Evolutionary conservation across 1,140 invertebrate genomes (phyloP).

Genomic region (Archegozetes longisetosus): DNA sequence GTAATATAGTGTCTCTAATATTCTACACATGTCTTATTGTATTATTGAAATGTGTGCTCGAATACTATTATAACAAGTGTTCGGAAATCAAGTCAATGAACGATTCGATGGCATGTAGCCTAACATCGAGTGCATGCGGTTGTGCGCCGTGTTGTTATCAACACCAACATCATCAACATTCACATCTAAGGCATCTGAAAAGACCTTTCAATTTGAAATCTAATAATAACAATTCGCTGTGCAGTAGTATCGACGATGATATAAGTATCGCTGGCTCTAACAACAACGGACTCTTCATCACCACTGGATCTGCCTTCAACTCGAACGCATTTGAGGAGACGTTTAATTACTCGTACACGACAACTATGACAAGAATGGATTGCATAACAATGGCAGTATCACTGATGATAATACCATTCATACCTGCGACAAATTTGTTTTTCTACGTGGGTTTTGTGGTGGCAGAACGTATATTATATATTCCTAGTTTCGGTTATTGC

Average conservation of each 20-base stretch:
- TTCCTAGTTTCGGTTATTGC: conserved; percentile 89
- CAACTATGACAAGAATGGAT: conserved; percentile 3
- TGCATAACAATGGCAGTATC: conserved; percentile 6
- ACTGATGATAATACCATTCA: conserved; percentile 51
- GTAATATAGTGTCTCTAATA: conserved; percentile 50
- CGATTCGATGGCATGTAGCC: neutral
- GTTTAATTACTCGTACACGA: neutral
- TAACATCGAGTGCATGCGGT: neutral
- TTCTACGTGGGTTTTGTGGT: conserved; percentile 69
- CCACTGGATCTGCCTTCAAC: neutral
- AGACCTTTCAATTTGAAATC: neutral
- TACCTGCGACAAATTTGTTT: conserved; percentile 73
- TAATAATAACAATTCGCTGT: conserved; percentile 2
- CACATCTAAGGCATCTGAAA: neutral
- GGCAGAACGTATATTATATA: conserved; percentile 82
- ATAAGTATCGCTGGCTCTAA: neutral
- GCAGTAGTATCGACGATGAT: neutral
- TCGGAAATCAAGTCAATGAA: neutral
- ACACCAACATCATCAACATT: conserved; percentile 7
- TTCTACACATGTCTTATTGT: conserved; percentile 41
- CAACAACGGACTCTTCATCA: neutral
- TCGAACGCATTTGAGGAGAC: neutral
- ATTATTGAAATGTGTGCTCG: conserved; percentile 7
- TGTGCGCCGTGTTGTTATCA: conserved; percentile 1
- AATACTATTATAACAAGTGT: neutral